phyloP scores from a whole-genome alignment of 2,797 vertebrate genomes.

The Emydoidea blandingii region DNA sequence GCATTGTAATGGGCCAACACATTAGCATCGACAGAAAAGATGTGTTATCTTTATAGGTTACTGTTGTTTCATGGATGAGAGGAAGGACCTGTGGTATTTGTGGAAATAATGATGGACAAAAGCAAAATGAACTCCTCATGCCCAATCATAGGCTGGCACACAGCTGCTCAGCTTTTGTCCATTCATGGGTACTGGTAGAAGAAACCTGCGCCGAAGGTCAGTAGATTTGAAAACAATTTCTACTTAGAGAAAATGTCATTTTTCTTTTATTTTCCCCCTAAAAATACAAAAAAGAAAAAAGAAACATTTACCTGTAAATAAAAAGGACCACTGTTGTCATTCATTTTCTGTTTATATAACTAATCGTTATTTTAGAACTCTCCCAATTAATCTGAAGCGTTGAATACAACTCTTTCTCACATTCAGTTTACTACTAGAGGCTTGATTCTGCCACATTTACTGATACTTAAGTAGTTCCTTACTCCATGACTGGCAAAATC shows the following conservation, averaged over 20 bases:
- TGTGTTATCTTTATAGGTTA: slow-evolving; percentile 73
- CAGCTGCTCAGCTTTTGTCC: slow-evolving; percentile 80
- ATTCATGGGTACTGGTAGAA: slow-evolving; percentile 85
- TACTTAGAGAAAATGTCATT: background rate
- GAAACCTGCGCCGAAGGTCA: slow-evolving; percentile 78
- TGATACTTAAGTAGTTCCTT: background rate
- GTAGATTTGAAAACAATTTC: slow-evolving; percentile 38
- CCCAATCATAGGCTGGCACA: slow-evolving; percentile 80
- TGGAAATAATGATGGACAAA: slow-evolving; percentile 85
- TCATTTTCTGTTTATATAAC: slow-evolving; percentile 15
- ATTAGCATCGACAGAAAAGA: background rate
- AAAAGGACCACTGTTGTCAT: background rate
- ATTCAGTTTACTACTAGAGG: background rate
- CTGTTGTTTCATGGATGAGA: slow-evolving; percentile 84
- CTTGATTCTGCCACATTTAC: background rate
- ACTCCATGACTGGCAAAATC: slow-evolving; percentile 8
- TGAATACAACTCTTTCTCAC: background rate
- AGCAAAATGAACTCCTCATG: slow-evolving; percentile 81
- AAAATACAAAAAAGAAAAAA: background rate
- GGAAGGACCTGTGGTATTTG: slow-evolving; percentile 89
- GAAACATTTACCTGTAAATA: background rate
- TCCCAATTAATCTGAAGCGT: background rate
- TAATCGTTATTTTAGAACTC: background rate
- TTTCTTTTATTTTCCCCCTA: background rate
- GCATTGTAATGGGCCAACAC: background rate